phyloP scores from a whole-genome alignment of 2,888 invertebrate species.

The Drepanosiphum platanoidis region DNA sequence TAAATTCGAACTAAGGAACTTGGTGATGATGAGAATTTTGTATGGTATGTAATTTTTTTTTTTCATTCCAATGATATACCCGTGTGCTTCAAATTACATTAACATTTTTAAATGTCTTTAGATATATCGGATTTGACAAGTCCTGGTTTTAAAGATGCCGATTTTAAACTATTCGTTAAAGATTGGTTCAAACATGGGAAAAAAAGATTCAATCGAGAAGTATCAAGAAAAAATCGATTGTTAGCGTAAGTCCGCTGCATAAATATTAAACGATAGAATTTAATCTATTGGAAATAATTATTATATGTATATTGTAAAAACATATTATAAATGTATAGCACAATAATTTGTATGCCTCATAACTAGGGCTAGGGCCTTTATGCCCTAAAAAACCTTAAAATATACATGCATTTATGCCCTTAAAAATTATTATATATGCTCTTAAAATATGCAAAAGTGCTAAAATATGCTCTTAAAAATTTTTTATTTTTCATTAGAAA shows the following conservation, averaged over 20 bases:
- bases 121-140: neutral
- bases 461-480: too few relatives aligned
- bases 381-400: too few relatives aligned
- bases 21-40: neutral
- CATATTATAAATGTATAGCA: too few relatives aligned
- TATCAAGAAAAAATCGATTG: neutral
- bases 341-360: too few relatives aligned
- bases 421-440: too few relatives aligned
- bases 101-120: neutral
- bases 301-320: too few relatives aligned
- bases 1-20: neutral
- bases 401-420: too few relatives aligned
- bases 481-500: too few relatives aligned
- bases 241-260: neutral
- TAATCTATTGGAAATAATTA: too few relatives aligned
- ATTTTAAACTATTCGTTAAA: neutral
- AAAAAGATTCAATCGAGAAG: neutral
- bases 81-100: neutral
- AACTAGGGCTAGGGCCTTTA: too few relatives aligned
- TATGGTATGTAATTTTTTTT: slow-evolving; percentile 10
- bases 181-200: slow-evolving; percentile 24
- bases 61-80: too few relatives aligned
- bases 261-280: neutral
- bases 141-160: neutral
- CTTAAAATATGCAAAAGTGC: too few relatives aligned